Percentiles rank a stretch among this genome's conserved stretches.
Evolutionary conservation across 2,888 invertebrate genomes (phyloP).

Genomic region (Heliconius ismenius): DNA sequence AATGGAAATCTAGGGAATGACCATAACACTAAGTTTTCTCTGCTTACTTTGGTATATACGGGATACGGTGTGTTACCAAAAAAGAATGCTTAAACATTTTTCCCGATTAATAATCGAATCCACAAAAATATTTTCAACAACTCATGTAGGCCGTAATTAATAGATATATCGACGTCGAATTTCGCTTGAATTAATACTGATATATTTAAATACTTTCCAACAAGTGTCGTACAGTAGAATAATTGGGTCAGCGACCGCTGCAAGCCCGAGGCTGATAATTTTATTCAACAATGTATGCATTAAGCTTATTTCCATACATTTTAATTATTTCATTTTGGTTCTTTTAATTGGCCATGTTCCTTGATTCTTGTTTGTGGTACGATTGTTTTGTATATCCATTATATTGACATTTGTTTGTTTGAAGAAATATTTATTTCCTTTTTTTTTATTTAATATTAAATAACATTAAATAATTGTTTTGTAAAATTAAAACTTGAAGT

Average conservation of each 20-base stretch:
- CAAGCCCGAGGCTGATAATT: conserved; percentile 18
- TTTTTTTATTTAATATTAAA: too few species aligned
- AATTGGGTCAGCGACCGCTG: conserved; percentile 20
- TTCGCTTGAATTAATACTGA: not conserved
- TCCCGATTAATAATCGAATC: too few species aligned
- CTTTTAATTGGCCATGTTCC: conserved; percentile 7
- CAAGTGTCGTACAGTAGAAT: conserved; percentile 8
- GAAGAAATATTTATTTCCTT: too few species aligned
- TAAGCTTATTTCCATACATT: conserved; percentile 21
- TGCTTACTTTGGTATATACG: too few species aligned
- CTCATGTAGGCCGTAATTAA: not conserved
- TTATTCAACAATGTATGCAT: conserved; percentile 8
- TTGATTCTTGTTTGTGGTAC: not conserved
- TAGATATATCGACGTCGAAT: not conserved
- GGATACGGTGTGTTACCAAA: not conserved
- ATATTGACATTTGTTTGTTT: too few species aligned
- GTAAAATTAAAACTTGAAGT: too few species aligned
- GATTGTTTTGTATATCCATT: not conserved
- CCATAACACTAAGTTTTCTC: too few species aligned
- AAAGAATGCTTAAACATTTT: not conserved
- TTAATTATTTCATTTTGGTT: conserved; percentile 13
- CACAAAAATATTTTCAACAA: not conserved
- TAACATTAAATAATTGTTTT: too few species aligned
- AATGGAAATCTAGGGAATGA: too few species aligned
- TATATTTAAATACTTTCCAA: conserved; percentile 16